Evolutionary conservation across 2,888 invertebrate species (phyloP).

Genomic region (Alcis repandata): DNA sequence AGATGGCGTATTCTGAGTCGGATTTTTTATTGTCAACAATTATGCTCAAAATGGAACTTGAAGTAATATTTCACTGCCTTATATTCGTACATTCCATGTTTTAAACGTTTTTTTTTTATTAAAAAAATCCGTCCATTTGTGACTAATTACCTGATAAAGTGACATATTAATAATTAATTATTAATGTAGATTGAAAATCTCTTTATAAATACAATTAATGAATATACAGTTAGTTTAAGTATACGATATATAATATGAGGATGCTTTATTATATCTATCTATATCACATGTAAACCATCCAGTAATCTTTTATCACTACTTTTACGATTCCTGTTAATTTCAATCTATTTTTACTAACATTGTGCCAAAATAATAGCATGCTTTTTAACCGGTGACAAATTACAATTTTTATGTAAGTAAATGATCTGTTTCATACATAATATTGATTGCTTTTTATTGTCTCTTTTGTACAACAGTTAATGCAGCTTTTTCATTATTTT

Average conservation of each 20-base stretch:
- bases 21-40: conserved; percentile 33
- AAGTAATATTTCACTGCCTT: conserved; percentile 60
- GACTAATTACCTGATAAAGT: conserved; percentile 61
- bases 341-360: conserved; percentile 57
- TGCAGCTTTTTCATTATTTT: too few relatives aligned
- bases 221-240: conserved; percentile 16
- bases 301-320: not conserved
- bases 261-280: conserved; percentile 7
- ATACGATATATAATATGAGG: not conserved
- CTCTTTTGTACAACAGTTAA: too few relatives aligned
- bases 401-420: conserved; percentile 15
- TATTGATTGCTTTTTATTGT: not conserved
- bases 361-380: conserved; percentile 69
- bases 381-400: conserved; percentile 50
- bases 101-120: conserved; percentile 37
- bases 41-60: conserved; percentile 58
- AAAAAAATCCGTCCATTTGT: conserved; percentile 51
- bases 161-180: conserved; percentile 56
- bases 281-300: not conserved
- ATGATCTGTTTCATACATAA: not conserved
- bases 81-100: conserved; percentile 48
- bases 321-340: not conserved
- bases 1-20: conserved; percentile 7
- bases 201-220: conserved; percentile 27
- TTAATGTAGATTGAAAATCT: conserved; percentile 33